Conservation (phyloP, 2,888 invertebrate species). For the Cactoblastis cactorum region DNA sequence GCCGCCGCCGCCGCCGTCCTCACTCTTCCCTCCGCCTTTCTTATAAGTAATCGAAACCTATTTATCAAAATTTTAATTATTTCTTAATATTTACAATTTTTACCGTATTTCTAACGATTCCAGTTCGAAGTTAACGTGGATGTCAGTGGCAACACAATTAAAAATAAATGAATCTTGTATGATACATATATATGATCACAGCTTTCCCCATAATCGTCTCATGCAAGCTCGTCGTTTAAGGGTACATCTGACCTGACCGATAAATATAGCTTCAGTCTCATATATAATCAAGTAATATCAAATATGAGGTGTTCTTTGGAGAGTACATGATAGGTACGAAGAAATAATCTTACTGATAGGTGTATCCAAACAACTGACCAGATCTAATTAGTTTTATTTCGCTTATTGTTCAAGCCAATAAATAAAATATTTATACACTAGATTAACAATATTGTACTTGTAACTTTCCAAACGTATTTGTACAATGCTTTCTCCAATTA, state of each 20-base stretch:
- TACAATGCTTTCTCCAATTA: constrained; percentile 20
- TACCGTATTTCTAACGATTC: too few relatives aligned
- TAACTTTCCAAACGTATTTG: constrained; percentile 29
- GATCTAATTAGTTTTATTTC: constrained; percentile 65
- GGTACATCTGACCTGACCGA: too few relatives aligned
- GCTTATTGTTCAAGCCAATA: constrained; percentile 42
- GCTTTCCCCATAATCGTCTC: too few relatives aligned
- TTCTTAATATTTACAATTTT: too few relatives aligned
- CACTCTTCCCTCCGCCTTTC: constrained; percentile 18
- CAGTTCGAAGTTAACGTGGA: too few relatives aligned
- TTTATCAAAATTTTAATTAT: constrained; percentile 8
- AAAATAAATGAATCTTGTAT: too few relatives aligned
- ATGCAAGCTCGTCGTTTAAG: too few relatives aligned
- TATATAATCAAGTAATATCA: too few relatives aligned
- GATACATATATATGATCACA: too few relatives aligned
- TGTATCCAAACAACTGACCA: constrained; percentile 48
- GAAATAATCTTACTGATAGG: not conserved
- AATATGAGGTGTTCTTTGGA: not conserved
- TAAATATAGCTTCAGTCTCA: too few relatives aligned
- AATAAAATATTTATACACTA: constrained; percentile 46
- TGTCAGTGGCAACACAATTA: too few relatives aligned
- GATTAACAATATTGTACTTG: constrained; percentile 47
- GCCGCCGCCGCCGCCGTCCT: constrained; percentile 18
- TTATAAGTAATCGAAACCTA: constrained; percentile 32
- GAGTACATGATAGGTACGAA: not conserved